Evolutionary conservation across 2,888 invertebrate species (phyloP), one percentile per base, ranked within the genome.

Genomic region (Yponomeuta evonymella): DNA sequence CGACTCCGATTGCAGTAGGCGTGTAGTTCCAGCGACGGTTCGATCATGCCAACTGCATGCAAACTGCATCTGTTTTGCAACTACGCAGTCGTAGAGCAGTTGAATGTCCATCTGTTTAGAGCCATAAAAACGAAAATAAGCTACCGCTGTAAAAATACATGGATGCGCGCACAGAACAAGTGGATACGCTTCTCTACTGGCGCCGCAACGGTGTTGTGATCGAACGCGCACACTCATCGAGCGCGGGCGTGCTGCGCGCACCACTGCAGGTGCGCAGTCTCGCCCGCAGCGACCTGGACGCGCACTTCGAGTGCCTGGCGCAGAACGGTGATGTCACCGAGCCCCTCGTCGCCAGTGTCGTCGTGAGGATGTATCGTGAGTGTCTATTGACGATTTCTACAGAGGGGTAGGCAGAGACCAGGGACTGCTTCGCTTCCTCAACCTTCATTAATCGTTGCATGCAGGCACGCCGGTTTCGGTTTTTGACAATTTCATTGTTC

Each of bases 241-340:
- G 78, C 0, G 75, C 78, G 0, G 82, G 82, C n/a, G 74, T 82
- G 43, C 71, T 84, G 11, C 79, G 82, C 0, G 83, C 84, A 0
- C 81, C 80, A 0, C 77, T 86, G 63, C 78, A 72, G 63, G 76
- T 84, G 15, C 72, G 64, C 12, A 84, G 85, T 73, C 76, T 81
- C 0, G 78, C 85, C 0, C 81, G 90, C 0, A 76, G 73, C 8
- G 89, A 90, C 2, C 76, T 85, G 0, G 82, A 86, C 74, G 85
- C 86, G 0, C 85, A 82, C 67, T 90, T 86, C 72, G 86, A 87
- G 70, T 90, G 90, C 71, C 71, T 86, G 0, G 85, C 84, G 0
- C 84, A 86, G 48, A 89, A 88, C 72, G 81, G 88, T 29, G 90
- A 90, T 70, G 86, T 89, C 70, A 83, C 88, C 0, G 85, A 84